Evolutionary conservation across 2,797 vertebrate genomes (phyloP), one percentile per base, ranked within the genome.

Genomic region (Melanotaenia nigrans): DNA sequence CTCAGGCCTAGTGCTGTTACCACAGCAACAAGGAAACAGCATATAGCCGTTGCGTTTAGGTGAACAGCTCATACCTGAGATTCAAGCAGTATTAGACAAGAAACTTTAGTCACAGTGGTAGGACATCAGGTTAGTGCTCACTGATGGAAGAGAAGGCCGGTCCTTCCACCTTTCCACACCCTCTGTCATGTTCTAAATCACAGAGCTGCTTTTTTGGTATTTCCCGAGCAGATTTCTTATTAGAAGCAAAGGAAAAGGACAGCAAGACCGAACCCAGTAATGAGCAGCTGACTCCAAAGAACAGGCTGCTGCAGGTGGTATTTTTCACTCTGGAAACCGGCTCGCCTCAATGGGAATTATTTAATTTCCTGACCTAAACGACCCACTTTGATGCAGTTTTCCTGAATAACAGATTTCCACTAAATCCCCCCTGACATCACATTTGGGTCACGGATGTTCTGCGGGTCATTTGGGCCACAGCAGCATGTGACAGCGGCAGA

Each of bases 1-100:
- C 72, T 71, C 20, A 18, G 40, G 45, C 10, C 12, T 35, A 4
- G 5, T 45, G 57, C 55, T 1, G 77, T 83, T 76, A 59, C 77
- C 78, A 78, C 71, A 22, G 81, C 77, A 85, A 87, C 86, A 32
- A 1, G 20, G 47, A n/a, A 9, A 36, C 53, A 58, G 73, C 30
- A 54, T 20, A 6, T 61, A 77, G 62, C 54, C 25, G 0, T 4
- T 9, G 13, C 33, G 3, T 57, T 58, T 66, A 32, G 69, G 56
- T 25, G 28, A 65, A 66, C 16, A 1, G 18, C 42, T 20, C 16
- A 2, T 20, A 45, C 18, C 42, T 45, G 5, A 20, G 42, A 20
- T 45, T 45, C 42, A 45, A 45, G 5, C 42, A 45, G 5, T 20
- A 45, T 7, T 8, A 45, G 5, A 20, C 42, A 42, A 42, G 40